Conservation (phyloP, 2,797 vertebrate genomes). For the Poecile montanus region DNA sequence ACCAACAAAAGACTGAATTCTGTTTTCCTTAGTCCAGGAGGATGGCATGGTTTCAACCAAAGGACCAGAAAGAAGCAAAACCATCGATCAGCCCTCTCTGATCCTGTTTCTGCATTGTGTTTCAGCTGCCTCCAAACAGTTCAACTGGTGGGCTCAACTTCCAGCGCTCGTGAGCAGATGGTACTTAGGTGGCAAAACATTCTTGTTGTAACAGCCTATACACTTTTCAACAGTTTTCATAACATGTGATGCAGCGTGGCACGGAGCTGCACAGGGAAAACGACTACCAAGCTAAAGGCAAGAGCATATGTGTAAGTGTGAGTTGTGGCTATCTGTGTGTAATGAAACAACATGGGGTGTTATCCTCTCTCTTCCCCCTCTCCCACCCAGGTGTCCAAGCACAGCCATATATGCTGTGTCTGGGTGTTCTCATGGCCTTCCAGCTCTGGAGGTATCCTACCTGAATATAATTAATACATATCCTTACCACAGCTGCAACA, state of each 20-base stretch:
- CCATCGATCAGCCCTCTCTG: not conserved
- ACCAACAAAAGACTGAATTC: not conserved
- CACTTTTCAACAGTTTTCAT: conserved; percentile 9
- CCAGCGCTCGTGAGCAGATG: not conserved
- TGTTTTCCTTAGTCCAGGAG: not conserved
- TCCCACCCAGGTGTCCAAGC: not conserved
- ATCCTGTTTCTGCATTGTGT: not conserved
- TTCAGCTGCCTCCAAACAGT: conserved; percentile 5
- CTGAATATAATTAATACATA: not conserved
- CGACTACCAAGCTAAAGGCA: not conserved
- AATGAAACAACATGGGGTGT: not conserved
- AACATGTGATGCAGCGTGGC: not conserved
- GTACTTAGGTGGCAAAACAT: not conserved
- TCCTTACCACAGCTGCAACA: not conserved
- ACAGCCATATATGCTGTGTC: not conserved
- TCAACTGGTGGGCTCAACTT: not conserved
- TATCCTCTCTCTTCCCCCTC: not conserved
- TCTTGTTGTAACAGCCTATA: conserved; percentile 12
- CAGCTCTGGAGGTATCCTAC: not conserved
- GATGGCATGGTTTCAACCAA: not conserved
- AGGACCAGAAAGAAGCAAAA: not conserved
- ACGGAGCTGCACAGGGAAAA: not conserved
- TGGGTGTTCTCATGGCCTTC: not conserved
- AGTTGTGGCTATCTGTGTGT: not conserved
- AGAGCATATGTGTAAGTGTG: not conserved